Evolutionary conservation across 2,797 vertebrate genomes (phyloP).

Genomic region (Amniataba percoides): DNA sequence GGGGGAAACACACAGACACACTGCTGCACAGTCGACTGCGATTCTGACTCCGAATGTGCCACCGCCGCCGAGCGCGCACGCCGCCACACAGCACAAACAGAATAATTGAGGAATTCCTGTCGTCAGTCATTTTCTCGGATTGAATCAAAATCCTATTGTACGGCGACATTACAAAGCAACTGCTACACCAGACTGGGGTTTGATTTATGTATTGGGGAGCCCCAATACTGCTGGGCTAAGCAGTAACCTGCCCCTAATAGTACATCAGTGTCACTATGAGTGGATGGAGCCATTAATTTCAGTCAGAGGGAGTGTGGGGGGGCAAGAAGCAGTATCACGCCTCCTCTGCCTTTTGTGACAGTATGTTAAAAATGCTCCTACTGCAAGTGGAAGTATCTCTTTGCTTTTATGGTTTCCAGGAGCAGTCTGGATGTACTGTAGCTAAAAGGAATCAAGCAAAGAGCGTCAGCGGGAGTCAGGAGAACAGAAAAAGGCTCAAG

Average conservation of each 20-base stretch:
- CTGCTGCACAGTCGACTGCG: constrained; percentile 28
- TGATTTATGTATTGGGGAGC: constrained; percentile 72
- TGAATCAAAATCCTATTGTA: constrained; percentile 18
- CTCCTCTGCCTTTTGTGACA: constrained; percentile 34
- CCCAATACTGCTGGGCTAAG: constrained; percentile 64
- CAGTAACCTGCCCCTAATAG: constrained; percentile 63
- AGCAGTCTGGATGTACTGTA: not conserved
- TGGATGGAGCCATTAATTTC: constrained; percentile 66
- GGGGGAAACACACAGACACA: constrained; percentile 35
- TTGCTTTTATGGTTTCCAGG: constrained; percentile 1
- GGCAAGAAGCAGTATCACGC: not conserved
- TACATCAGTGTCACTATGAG: constrained; percentile 73
- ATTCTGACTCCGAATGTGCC: not conserved
- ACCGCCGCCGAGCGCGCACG: not conserved
- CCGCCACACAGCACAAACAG: not conserved
- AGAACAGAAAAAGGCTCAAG: not conserved
- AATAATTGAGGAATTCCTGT: constrained; percentile 12
- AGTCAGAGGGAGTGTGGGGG: constrained; percentile 11
- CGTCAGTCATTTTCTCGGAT: not conserved
- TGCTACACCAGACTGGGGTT: constrained; percentile 16
- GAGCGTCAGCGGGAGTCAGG: not conserved
- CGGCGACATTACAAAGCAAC: not conserved
- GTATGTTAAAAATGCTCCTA: constrained; percentile 18
- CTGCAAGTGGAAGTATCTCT: not conserved
- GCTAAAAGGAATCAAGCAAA: not conserved